Evolutionary conservation across 1,140 invertebrate genomes (phyloP).

Genomic region (Hyles vespertilio): DNA sequence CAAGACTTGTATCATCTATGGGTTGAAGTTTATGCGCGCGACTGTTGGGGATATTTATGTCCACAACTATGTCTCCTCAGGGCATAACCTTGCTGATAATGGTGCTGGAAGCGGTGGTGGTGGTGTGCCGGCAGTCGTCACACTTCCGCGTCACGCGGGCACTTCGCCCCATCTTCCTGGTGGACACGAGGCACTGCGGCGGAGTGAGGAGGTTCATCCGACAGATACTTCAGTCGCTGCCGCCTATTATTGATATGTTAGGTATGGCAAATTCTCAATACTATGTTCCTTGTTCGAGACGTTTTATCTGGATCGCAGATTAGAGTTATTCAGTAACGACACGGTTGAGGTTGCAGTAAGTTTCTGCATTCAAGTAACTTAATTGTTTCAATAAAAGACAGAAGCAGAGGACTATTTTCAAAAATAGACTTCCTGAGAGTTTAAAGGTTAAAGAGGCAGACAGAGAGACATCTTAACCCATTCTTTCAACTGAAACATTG

Average conservation of each 20-base stretch:
- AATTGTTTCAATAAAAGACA: too few relatives aligned
- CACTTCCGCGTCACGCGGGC: slow-evolving; percentile 93
- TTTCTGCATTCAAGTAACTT: too few relatives aligned
- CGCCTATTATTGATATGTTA: slow-evolving; percentile 93
- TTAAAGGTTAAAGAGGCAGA: too few relatives aligned
- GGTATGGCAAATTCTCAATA: slow-evolving; percentile 40
- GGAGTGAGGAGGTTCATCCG: slow-evolving; percentile 83
- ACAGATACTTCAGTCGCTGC: slow-evolving; percentile 89
- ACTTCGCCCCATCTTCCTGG: slow-evolving; percentile 91
- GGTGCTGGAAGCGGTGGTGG: slow-evolving; percentile 89
- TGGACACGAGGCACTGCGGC: slow-evolving; percentile 91
- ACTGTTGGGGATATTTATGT: too few relatives aligned
- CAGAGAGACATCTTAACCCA: too few relatives aligned
- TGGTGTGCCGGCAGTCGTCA: slow-evolving; percentile 87
- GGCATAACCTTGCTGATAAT: slow-evolving; percentile 87
- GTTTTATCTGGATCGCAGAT: neutral
- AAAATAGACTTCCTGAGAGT: too few relatives aligned
- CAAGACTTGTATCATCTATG: too few relatives aligned
- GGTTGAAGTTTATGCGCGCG: too few relatives aligned
- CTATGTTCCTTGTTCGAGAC: neutral
- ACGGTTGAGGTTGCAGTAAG: too few relatives aligned
- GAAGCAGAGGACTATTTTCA: too few relatives aligned
- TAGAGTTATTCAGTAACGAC: too few relatives aligned
- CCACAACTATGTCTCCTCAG: slow-evolving; percentile 61
- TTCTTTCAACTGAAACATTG: too few relatives aligned